Conservation (phyloP, 2,113 vertebrate genomes). For the Platichthys flesus region DNA sequence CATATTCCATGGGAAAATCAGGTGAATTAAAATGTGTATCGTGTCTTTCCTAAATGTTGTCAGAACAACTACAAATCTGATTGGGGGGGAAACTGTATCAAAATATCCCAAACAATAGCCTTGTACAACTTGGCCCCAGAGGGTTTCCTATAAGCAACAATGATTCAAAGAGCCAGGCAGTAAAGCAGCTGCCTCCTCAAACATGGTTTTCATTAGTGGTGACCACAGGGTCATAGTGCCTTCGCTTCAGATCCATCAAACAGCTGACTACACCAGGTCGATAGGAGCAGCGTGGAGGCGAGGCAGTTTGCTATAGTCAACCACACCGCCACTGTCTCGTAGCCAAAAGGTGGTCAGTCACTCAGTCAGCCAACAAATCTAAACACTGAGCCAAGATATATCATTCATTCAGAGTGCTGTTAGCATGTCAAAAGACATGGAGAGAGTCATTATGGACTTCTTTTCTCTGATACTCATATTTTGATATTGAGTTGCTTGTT, state of each 20-base stretch:
- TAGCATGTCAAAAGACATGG: conserved; percentile 42
- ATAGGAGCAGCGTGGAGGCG: conserved; percentile 49
- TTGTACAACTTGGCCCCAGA: conserved; percentile 10
- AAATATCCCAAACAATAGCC: conserved; percentile 9
- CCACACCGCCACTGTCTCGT: conserved; percentile 50
- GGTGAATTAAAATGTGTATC: too few relatives aligned
- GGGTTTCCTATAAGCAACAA: conserved; percentile 22
- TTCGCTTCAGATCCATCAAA: conserved; percentile 51
- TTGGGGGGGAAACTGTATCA: background rate
- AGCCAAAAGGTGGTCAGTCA: conserved; percentile 51
- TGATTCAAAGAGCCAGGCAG: conserved; percentile 26
- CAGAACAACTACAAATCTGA: background rate
- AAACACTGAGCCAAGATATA: conserved; percentile 50
- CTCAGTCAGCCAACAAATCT: conserved; percentile 55
- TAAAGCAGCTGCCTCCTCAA: conserved; percentile 46
- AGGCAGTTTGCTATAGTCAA: conserved; percentile 48
- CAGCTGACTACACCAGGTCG: conserved; percentile 53
- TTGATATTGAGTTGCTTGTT: conserved; percentile 56
- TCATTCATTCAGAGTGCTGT: conserved; percentile 39
- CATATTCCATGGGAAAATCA: background rate
- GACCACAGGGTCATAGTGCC: conserved; percentile 24
- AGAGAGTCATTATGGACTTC: conserved; percentile 45
- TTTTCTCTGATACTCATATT: conserved; percentile 38
- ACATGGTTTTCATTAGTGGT: conserved; percentile 61
- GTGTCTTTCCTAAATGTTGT: background rate